These are phyloP conservation scores for Cliona cf. orientalis DNA, from an alignment of 37 sponge, comb jelly and placozoan species.

Conservation along the genomic window DNA sequence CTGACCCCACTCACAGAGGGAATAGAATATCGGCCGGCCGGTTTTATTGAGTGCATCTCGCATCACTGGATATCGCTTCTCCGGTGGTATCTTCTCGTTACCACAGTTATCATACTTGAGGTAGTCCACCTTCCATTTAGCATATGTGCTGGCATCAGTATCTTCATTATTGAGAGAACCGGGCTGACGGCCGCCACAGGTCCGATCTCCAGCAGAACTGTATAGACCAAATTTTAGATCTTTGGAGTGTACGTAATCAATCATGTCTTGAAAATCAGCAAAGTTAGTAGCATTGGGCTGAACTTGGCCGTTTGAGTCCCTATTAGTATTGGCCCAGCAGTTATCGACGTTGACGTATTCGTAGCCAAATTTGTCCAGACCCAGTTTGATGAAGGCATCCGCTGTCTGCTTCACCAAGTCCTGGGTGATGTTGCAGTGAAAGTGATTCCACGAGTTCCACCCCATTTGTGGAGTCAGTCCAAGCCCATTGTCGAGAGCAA, in stretches of 20 bases:
- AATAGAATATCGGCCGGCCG: slow-evolving; percentile 74
- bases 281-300: slow-evolving; percentile 68
- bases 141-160: slow-evolving; percentile 72
- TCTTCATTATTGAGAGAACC: slow-evolving; percentile 75
- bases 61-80: slow-evolving; percentile 78
- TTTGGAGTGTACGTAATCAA: slow-evolving; percentile 65
- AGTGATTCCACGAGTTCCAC: slow-evolving; percentile 90
- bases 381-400: slow-evolving; percentile 51
- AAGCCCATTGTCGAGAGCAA: slow-evolving; percentile 72
- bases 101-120: slow-evolving; percentile 83
- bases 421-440: slow-evolving; percentile 68
- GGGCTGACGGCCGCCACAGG: slow-evolving; percentile 65
- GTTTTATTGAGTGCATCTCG: slow-evolving; percentile 74
- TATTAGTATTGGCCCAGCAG: slow-evolving; percentile 74
- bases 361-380: slow-evolving; percentile 69
- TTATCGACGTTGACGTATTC: slow-evolving; percentile 87
- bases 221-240: slow-evolving; percentile 86
- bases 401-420: slow-evolving; percentile 49
- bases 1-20: slow-evolving; percentile 77
- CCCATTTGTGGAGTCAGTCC: slow-evolving; percentile 86
- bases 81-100: slow-evolving; percentile 25
- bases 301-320: slow-evolving; percentile 42
- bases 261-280: slow-evolving; percentile 75
- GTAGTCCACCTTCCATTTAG: slow-evolving; percentile 73
- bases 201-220: slow-evolving; percentile 82